A percentile compares a stretch with the other conserved stretches of the same genome.
These are phyloP conservation scores for Corella eumyota DNA, from an alignment of 23 tunicate genomes.

Conservation along the genomic window DNA sequence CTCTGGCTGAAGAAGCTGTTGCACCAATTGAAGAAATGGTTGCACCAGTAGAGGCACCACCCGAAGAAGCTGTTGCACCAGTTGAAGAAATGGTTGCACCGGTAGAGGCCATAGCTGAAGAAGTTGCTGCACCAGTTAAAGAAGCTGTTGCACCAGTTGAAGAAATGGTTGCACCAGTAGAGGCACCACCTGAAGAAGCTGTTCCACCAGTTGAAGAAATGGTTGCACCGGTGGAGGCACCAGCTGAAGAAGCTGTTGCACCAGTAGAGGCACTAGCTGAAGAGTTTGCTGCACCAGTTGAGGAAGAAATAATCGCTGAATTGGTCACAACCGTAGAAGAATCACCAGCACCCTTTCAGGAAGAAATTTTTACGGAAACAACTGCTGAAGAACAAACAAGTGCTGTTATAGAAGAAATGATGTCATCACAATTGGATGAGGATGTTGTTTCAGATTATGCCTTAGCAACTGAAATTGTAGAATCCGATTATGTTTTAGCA, in stretches of 20 bases:
- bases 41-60: not conserved
- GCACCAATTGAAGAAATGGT: not conserved
- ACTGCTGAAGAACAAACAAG: too few species aligned
- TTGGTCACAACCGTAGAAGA: not conserved
- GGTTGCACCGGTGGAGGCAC: conserved; percentile 13
- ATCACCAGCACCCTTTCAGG: not conserved
- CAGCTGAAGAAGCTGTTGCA: conserved; percentile 10
- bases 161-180: not conserved
- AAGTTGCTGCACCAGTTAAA: not conserved
- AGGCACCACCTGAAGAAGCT: conserved; percentile 3
- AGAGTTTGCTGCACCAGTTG: conserved; percentile 3
- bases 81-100: not conserved
- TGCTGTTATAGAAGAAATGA: too few species aligned
- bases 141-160: conserved; percentile 5
- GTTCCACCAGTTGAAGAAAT: conserved; percentile 2
- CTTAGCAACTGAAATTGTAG: too few species aligned
- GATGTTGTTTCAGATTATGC: too few species aligned
- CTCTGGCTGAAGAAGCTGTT: conserved; percentile 10
- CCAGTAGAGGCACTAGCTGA: conserved; percentile 8
- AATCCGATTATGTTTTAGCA: too few species aligned
- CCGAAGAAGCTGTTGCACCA: not conserved
- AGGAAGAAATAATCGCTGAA: conserved; percentile 1
- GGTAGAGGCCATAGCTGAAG: conserved; percentile 4
- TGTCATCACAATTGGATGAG: too few species aligned
- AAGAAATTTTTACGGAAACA: too few species aligned